phyloP scores from a whole-genome alignment of 1,140 invertebrate genomes.

The Polypedilum pembai region DNA sequence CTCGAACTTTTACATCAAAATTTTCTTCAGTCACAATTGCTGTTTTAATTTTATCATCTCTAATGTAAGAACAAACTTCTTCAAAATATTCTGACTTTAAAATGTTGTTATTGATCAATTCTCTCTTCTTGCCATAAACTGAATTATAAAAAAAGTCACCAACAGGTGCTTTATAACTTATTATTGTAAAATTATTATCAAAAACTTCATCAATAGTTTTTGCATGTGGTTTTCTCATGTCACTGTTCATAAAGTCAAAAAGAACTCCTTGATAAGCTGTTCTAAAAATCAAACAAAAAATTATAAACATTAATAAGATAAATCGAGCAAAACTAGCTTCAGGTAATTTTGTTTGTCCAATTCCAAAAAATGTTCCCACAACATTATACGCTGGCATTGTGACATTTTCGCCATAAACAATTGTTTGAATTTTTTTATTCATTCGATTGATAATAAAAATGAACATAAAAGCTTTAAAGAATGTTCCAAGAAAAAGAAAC shows the following conservation, averaged over 20 bases:
- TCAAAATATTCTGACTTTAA: too few species aligned
- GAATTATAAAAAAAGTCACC: too few species aligned
- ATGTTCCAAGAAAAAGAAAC: not conserved
- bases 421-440: not conserved
- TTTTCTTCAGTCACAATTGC: too few species aligned
- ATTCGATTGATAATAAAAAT: not conserved
- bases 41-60: too few species aligned
- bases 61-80: too few species aligned
- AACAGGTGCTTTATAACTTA: too few species aligned
- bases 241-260: not conserved
- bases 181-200: not conserved
- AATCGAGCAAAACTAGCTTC: not conserved
- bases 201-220: not conserved
- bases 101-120: too few species aligned
- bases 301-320: not conserved
- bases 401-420: not conserved
- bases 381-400: not conserved
- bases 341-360: not conserved
- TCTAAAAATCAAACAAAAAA: not conserved
- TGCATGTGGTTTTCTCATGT: not conserved
- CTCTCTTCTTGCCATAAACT: too few species aligned
- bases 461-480: not conserved
- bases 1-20: too few species aligned
- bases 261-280: not conserved
- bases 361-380: not conserved